Base-by-base conservation (phyloP, 2,113 vertebrate genomes). In the Illadopsis cleaveri region DNA sequence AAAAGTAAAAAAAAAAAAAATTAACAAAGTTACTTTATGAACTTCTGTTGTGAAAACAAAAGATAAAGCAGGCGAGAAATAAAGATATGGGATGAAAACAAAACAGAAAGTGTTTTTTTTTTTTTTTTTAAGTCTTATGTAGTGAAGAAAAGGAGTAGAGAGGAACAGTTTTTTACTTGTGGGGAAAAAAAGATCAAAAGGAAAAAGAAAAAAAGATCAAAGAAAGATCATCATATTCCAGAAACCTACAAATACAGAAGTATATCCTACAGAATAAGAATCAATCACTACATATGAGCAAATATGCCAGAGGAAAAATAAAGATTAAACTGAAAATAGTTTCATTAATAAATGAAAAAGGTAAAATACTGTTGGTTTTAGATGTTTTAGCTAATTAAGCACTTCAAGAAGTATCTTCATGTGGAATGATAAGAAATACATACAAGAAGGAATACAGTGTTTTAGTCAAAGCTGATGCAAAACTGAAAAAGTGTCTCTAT, bases 221-320 rank as follows among this genome's bases (percentile, higher is more conserved):
- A 94, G 93, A 84, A 75, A 82, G 64, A 87, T 83, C 68, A 89
- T 24, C 44, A 58, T 62, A 86, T 91, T 87, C 54, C 64, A 56
- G 81, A 91, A 87, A 90, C 28, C 30, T 94, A 19, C 75, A 84
- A 62, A 92, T 89, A 57, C 30, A 66, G 51, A 81, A 86, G 24
- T 77, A 38, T 72, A 61, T 86, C 50, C 47, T 83, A 56, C 35
- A 70, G 78, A 82, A 78, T 51, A 82, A 91, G 83, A 93, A 75
- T 82, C 47, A 91, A 38, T 94, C 16, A 1, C 33, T 54, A 75
- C 38, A 42, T 33, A 22, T 54, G 25, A 21, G 9, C 31, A 92
- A 89, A 42, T 12, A 25, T 33, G 50, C 54, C 79, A 89, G 62
- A 93, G 78, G 42, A 72, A 91, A 95, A 95, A 96, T 27, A 57